Base-by-base conservation (phyloP, 2,888 invertebrate species). In the Trachelus troglodyta region DNA sequence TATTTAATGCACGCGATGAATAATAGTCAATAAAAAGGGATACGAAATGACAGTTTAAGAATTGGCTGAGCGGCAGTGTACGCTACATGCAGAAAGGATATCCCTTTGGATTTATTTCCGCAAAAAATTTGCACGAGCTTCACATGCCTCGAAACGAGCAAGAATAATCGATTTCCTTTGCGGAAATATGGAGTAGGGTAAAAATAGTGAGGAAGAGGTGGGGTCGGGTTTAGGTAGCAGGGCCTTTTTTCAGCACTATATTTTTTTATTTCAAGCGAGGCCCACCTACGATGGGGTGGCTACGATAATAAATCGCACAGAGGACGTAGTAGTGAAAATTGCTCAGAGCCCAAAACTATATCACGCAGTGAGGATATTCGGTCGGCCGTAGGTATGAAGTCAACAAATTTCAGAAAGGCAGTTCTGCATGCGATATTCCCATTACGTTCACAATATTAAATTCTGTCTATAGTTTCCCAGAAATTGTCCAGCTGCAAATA, bases 391-490 rank as follows among this genome's bases (percentile, higher is more conserved):
- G 34, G 34, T 56, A 56, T 23, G 23, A 56, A 56, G 56, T 56
- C 23, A 56, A 56, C 23, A 69, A 80, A 76, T 77, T 80, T 76
- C 75, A 73, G 73, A 76, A 75, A 76, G 75, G 75, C 69, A 69
- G 40, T 76, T 34, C 31, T 74, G 75, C 80, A 78, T 75, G 77
- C 78, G 78, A 80, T 77, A 80, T 79, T 40, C 69, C 73, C 75
- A 75, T 80, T 77, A 75, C 73, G 23, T 75, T 12, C 69, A 37
- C 23, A 76, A 15, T 56, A 37, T 34, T 75, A 56, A 56, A 56
- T 0, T 56, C 56, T 6, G 23, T 9, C 23, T 6, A 56, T 9
- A 56, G 6, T 56, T 23, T 6, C 56, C 23, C 9, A 23, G 23
- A 56, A 56, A 23, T 23, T 56, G 9, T 56, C 9, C 56, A 56